These are phyloP conservation scores for Platyura marginata DNA, from an alignment of 1,140 invertebrate species.

Conservation along the genomic window DNA sequence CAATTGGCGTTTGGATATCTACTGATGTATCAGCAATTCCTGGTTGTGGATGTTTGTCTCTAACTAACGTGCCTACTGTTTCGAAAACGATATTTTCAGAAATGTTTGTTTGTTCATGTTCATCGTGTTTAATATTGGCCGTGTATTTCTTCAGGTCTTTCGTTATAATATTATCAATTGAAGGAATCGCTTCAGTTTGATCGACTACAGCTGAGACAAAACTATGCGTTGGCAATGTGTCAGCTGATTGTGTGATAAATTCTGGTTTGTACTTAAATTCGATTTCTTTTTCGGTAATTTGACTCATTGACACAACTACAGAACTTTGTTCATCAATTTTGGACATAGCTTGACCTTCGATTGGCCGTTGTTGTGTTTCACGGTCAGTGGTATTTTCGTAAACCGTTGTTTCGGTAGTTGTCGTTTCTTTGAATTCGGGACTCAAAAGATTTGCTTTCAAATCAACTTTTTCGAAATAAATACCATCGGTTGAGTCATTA, in stretches of 20 bases:
- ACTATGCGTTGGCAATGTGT: not conserved
- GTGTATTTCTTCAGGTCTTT: slow-evolving; percentile 5
- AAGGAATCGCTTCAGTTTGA: not conserved
- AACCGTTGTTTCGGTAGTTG: not conserved
- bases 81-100: not conserved
- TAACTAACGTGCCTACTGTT: not conserved
- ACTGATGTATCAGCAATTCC: not conserved
- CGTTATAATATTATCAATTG: not conserved
- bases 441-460: slow-evolving; percentile 6
- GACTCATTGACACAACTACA: not conserved
- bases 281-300: not conserved
- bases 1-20: not conserved
- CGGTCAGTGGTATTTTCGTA: slow-evolving; percentile 7
- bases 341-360: not conserved
- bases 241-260: not conserved
- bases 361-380: not conserved
- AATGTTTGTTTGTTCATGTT: not conserved
- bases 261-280: not conserved
- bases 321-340: not conserved
- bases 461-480: slow-evolving; percentile 4
- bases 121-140: slow-evolving; percentile 4
- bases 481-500: slow-evolving; percentile 5
- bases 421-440: not conserved
- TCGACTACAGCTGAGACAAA: not conserved
- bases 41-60: not conserved